Percentiles rank a stretch among this genome's conserved stretches.
phyloP scores from a whole-genome alignment of 2,113 vertebrate genomes.

The Heliornis fulica region DNA sequence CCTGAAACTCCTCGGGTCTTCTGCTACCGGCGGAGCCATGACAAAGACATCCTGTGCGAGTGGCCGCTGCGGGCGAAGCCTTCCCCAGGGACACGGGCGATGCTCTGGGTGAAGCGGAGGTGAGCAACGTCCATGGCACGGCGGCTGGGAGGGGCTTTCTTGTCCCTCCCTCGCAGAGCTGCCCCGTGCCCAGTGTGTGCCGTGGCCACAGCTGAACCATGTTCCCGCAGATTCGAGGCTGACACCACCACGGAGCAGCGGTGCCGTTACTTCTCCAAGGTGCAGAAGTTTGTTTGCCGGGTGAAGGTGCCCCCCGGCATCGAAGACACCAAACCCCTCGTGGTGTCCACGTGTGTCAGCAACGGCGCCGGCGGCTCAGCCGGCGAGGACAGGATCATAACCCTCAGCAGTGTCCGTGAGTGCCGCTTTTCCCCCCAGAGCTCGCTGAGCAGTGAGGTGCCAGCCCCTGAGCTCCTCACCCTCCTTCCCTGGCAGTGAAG shows the following conservation, averaged over 20 bases:
- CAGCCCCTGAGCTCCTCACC: background rate
- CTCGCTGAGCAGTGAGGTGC: too few relatives aligned
- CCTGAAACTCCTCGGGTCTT: conserved; percentile 19
- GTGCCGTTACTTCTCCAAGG: conserved; percentile 51
- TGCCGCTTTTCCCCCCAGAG: background rate
- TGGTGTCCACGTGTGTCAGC: conserved; percentile 40
- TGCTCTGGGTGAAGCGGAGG: conserved; percentile 59
- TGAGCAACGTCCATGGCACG: fast-evolving
- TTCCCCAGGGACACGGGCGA: background rate
- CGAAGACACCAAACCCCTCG: background rate
- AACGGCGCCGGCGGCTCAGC: background rate
- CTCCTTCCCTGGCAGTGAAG: conserved; percentile 43
- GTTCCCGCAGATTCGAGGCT: background rate
- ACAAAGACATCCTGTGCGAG: conserved; percentile 57
- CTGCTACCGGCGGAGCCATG: conserved; percentile 62
- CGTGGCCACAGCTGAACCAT: background rate
- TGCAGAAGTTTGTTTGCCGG: conserved; percentile 56
- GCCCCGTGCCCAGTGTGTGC: fast-evolving
- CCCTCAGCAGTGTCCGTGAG: conserved; percentile 16
- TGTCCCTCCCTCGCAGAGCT: background rate
- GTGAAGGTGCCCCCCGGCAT: background rate
- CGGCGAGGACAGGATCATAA: background rate
- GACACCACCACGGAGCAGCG: background rate
- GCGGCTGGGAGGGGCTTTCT: background rate
- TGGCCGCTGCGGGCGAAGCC: conserved; percentile 36